Evolutionary conservation across 2,888 invertebrate genomes (phyloP), one percentile per base, ranked within the genome.

Genomic region (Idaea straminata): DNA sequence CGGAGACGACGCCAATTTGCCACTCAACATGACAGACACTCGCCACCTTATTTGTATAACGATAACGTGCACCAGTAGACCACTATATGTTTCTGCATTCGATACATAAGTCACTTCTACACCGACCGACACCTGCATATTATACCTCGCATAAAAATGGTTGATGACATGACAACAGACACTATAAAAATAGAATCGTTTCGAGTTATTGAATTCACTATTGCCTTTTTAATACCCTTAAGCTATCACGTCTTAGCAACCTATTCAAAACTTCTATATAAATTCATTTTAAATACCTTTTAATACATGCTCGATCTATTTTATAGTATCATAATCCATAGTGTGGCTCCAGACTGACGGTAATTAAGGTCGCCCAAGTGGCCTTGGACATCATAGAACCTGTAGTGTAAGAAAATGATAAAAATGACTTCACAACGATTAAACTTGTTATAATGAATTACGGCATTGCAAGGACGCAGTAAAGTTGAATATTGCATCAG

Each of bases 391-490:
- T 79, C 79, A 81, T 81, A 84, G 82, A 84, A 82, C 85, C 80
- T 83, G 84, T 79, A 79, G 76, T 75, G 74, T 47, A 72, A 80
- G 82, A 89, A 90, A 89, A 89, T 86, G 84, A 89, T 85, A 87
- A 90, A 88, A 88, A 85, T 85, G 85, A 84, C 81, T 85, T 79
- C 79, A 83, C 81, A 80, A 78, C 88, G 83, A 87, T 88, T 88
- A 86, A 87, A 87, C 85, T 87, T 85, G 90, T 91, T 88, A 85
- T 89, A 89, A 90, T 89, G 90, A 92, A 91, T 92, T 92, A 92
- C 91, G 91, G 91, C 92, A 92, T 91, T 92, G 92, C 92, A 92
- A 92, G 92, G 91, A 92, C 91, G 91, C 90, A 86, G 89, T 91
- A 91, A 91, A 91, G 91, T 91, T 91, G 90, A 92, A 91, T 91